A percentile compares a stretch with the other conserved stretches of the same genome.
Conservation (phyloP, 1,140 invertebrate genomes). For the Scaptomyza graminum region DNA sequence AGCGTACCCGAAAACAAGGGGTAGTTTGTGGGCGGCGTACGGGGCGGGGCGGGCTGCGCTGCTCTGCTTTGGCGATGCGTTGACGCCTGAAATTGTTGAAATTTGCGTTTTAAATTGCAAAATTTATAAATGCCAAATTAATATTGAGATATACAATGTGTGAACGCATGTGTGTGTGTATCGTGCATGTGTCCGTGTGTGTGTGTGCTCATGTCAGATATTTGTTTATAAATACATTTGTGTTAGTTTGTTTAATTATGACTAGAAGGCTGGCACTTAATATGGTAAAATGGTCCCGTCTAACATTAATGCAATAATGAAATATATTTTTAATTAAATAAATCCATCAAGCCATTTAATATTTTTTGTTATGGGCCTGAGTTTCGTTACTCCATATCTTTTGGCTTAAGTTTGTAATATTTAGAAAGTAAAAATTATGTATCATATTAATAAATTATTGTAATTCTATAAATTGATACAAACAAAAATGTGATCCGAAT, state of each 20-base stretch:
- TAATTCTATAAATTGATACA: too few relatives aligned
- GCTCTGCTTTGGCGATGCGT: slow-evolving; percentile 61
- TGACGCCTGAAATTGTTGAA: slow-evolving; percentile 74
- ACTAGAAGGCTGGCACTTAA: slow-evolving; percentile 16
- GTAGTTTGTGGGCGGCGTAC: neutral
- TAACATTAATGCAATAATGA: too few relatives aligned
- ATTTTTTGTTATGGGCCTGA: too few relatives aligned
- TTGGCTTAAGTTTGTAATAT: too few relatives aligned
- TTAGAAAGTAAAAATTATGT: too few relatives aligned
- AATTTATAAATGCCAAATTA: slow-evolving; percentile 67
- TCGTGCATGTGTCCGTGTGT: neutral
- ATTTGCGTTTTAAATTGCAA: slow-evolving; percentile 63
- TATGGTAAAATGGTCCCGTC: neutral
- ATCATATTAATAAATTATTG: too few relatives aligned
- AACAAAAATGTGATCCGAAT: too few relatives aligned
- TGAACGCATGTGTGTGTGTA: neutral
- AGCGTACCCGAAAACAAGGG: slow-evolving; percentile 4
- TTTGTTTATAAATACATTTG: slow-evolving; percentile 1
- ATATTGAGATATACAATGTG: slow-evolving; percentile 45
- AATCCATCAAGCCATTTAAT: too few relatives aligned
- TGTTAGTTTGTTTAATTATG: slow-evolving; percentile 19
- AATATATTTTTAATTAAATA: too few relatives aligned
- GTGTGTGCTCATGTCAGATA: neutral
- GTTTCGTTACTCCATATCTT: too few relatives aligned
- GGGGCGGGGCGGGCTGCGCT: slow-evolving; percentile 28